Conservation (phyloP, 2,888 invertebrate species). For the Drosophila diplacantha region DNA sequence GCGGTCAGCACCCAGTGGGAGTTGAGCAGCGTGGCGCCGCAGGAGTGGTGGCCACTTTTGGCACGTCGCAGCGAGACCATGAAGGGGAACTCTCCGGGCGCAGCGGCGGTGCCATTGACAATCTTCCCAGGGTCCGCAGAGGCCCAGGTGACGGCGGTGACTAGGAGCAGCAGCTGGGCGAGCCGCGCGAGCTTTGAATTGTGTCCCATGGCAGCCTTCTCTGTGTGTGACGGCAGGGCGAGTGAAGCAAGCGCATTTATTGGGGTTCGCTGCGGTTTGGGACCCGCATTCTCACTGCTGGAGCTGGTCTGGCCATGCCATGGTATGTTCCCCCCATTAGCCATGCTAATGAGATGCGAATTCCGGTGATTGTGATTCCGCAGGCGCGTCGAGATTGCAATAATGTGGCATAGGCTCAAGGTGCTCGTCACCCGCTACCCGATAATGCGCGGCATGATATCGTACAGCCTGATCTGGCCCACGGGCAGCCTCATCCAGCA, state of each 20-base stretch:
- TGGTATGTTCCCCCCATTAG: constrained; percentile 2
- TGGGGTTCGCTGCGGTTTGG: background rate
- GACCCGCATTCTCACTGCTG: constrained; percentile 23
- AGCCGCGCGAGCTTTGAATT: background rate
- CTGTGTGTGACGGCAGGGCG: background rate
- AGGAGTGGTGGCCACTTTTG: constrained; percentile 67
- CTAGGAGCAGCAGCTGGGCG: background rate
- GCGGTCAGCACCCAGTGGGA: constrained; percentile 74
- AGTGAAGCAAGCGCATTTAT: constrained; percentile 39
- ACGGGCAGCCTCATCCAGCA: constrained; percentile 86
- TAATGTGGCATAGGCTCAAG: constrained; percentile 66
- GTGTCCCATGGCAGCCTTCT: constrained; percentile 32
- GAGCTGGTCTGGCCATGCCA: constrained; percentile 40
- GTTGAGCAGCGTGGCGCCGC: constrained; percentile 73
- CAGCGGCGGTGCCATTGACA: constrained; percentile 72
- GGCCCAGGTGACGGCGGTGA: background rate
- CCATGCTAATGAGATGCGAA: constrained; percentile 28
- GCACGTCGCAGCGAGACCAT: constrained; percentile 69
- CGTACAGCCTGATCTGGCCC: constrained; percentile 86
- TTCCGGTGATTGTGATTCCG: constrained; percentile 13
- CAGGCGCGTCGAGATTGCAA: constrained; percentile 26
- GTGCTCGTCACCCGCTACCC: constrained; percentile 74
- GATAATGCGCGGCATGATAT: constrained; percentile 81
- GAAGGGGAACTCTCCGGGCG: constrained; percentile 70
- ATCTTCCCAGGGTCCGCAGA: constrained; percentile 55